Conservation (phyloP, 2,113 vertebrate genomes). For the Aptenodytes patagonicus region DNA sequence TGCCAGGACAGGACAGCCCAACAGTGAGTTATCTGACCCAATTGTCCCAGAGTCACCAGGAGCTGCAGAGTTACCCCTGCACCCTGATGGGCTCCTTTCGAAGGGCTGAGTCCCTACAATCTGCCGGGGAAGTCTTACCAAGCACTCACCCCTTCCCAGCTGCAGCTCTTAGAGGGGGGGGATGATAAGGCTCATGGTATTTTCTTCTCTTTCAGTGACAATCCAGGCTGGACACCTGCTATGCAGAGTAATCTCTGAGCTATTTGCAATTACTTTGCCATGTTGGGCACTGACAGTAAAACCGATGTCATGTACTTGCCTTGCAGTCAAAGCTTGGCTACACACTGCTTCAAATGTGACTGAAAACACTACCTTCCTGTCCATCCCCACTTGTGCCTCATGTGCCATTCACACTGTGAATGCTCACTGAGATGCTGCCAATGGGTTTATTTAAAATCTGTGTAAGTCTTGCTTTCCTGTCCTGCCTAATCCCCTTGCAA, state of each 20-base stretch:
- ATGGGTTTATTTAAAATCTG: background rate
- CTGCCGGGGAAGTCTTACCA: background rate
- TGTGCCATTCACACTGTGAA: background rate
- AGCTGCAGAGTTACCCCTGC: background rate
- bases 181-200: accelerated
- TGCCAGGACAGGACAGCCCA: background rate
- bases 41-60: background rate
- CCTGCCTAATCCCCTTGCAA: background rate
- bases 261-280: too few relatives aligned
- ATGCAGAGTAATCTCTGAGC: background rate
- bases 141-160: accelerated
- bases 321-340: background rate
- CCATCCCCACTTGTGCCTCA: background rate
- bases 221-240: background rate
- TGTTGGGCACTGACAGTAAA: background rate
- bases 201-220: background rate
- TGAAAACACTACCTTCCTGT: background rate
- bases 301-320: background rate
- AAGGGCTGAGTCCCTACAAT: background rate
- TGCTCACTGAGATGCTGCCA: background rate
- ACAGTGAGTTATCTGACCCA: background rate
- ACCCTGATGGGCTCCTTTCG: accelerated
- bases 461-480: background rate
- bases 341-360: background rate
- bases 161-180: background rate